These are phyloP conservation scores for Solenopsis invicta DNA, from an alignment of 1,140 invertebrate genomes.

Conservation along the genomic window DNA sequence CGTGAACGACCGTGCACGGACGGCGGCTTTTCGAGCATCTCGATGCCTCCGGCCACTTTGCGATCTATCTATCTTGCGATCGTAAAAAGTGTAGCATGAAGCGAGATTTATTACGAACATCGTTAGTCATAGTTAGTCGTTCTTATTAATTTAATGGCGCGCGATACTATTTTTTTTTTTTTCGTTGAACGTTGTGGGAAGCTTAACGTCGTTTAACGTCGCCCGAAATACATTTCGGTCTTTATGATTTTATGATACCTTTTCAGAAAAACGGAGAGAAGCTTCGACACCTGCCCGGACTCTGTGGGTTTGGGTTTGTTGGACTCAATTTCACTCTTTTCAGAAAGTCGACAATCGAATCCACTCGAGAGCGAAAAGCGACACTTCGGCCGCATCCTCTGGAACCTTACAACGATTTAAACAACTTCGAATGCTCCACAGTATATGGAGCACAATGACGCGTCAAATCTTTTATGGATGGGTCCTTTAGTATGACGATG, in stretches of 20 bases:
- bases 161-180: constrained; percentile 11
- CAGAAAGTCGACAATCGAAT: constrained; percentile 81
- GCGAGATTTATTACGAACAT: constrained; percentile 47
- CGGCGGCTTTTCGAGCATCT: constrained; percentile 43
- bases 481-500: constrained; percentile 51
- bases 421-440: constrained; percentile 81
- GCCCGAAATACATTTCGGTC: constrained; percentile 56
- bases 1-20: background rate
- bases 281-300: constrained; percentile 68
- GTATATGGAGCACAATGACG: constrained; percentile 75
- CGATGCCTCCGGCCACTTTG: background rate
- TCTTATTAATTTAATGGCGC: constrained; percentile 48
- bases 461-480: constrained; percentile 77
- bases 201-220: constrained; percentile 37
- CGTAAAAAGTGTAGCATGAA: constrained; percentile 33
- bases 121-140: constrained; percentile 46
- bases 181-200: background rate
- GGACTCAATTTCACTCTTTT: constrained; percentile 77
- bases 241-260: constrained; percentile 60
- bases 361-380: constrained; percentile 84
- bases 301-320: constrained; percentile 61
- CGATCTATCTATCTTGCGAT: constrained; percentile 22
- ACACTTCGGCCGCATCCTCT: constrained; percentile 79
- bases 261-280: constrained; percentile 50
- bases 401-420: constrained; percentile 85